Evolutionary conservation across 2,888 invertebrate species (phyloP).

Genomic region (Mythimna ferrago): DNA sequence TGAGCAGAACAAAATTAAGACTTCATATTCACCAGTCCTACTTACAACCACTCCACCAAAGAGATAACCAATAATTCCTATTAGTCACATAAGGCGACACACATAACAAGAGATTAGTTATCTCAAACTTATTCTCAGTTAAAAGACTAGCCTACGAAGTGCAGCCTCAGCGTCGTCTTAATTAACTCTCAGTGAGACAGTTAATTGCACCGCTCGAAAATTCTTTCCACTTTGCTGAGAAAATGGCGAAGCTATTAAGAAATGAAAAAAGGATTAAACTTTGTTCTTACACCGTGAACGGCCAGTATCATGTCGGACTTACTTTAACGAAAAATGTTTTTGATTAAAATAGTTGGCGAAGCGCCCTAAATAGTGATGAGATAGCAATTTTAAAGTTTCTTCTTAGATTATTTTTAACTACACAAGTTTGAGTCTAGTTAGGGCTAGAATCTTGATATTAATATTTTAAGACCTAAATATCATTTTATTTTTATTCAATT

Average conservation of each 20-base stretch:
- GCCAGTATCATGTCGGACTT: constrained; percentile 19
- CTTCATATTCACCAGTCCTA: too few species aligned
- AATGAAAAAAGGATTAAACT: constrained; percentile 54
- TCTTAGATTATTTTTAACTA: not conserved
- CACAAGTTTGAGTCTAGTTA: constrained; percentile 12
- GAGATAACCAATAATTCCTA: not conserved
- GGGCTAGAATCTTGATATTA: not conserved
- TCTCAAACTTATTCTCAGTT: constrained; percentile 6
- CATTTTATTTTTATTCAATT: not conserved
- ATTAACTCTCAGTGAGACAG: constrained; percentile 39
- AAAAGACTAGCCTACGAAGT: constrained; percentile 23
- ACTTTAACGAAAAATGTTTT: constrained; percentile 43
- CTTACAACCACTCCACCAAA: too few species aligned
- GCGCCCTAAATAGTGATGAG: constrained; percentile 35
- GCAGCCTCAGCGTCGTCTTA: constrained; percentile 30
- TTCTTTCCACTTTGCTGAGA: constrained; percentile 41
- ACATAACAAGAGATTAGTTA: not conserved
- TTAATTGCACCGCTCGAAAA: constrained; percentile 49
- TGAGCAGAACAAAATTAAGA: too few species aligned
- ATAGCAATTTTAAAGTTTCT: constrained; percentile 36
- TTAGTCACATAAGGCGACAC: not conserved
- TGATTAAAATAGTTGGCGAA: constrained; percentile 53
- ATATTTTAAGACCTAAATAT: not conserved
- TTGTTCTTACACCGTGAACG: constrained; percentile 17
- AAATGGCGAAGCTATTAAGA: constrained; percentile 44